A percentile compares a stretch with the other conserved stretches of the same genome.
phyloP scores from a whole-genome alignment of 1,140 invertebrate species.

The Bactericera cockerelli region DNA sequence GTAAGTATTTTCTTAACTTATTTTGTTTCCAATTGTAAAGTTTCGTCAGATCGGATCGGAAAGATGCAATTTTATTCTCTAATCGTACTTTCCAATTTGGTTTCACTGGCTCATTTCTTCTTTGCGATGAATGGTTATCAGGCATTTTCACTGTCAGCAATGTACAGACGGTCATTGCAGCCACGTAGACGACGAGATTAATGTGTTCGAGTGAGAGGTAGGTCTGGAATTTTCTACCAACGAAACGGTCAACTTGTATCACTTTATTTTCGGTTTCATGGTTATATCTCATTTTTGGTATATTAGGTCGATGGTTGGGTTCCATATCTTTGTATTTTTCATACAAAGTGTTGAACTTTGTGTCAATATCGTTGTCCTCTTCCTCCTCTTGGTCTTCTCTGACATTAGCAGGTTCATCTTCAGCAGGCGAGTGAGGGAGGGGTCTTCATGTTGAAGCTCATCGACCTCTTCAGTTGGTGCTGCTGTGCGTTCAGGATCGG shows the following conservation, averaged over 20 bases:
- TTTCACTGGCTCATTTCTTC: background rate
- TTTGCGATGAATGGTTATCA: background rate
- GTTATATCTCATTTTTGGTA: background rate
- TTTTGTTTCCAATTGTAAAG: background rate
- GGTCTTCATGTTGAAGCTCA: background rate
- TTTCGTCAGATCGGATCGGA: background rate
- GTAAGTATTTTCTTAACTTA: background rate
- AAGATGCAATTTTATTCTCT: background rate
- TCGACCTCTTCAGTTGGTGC: background rate
- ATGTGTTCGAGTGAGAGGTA: background rate
- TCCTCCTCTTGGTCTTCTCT: too few relatives aligned
- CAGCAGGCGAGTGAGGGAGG: background rate
- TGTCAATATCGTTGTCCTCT: background rate
- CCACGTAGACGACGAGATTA: background rate
- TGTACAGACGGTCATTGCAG: background rate
- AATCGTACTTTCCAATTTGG: background rate
- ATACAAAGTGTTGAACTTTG: background rate
- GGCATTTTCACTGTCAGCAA: background rate
- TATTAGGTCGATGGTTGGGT: background rate
- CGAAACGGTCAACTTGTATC: background rate
- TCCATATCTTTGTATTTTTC: background rate
- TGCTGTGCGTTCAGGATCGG: background rate
- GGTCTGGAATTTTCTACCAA: background rate
- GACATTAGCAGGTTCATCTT: background rate
- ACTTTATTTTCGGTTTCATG: background rate